Percentiles rank a stretch among this genome's conserved stretches.
phyloP scores from a whole-genome alignment of 2,797 vertebrate species.

The Alosa sapidissima region DNA sequence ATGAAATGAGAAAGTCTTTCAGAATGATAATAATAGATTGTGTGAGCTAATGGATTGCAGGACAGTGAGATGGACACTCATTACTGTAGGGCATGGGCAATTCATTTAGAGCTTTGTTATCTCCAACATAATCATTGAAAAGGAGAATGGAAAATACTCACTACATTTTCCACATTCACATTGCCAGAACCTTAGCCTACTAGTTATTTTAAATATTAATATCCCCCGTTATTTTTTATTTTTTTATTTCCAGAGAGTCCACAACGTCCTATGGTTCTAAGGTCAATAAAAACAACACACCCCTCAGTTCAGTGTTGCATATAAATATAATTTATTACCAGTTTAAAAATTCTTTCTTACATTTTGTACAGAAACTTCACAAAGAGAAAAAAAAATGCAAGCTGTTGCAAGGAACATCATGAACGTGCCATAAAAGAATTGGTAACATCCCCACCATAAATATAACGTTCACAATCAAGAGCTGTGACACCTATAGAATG shows the following conservation, averaged over 20 bases:
- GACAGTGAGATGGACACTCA: not conserved
- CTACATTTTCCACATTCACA: not conserved
- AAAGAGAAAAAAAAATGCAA: slow-evolving; percentile 82
- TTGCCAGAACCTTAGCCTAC: not conserved
- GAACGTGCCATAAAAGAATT: slow-evolving; percentile 70
- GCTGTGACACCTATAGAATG: slow-evolving; percentile 71
- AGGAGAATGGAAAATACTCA: not conserved
- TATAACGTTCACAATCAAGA: slow-evolving; percentile 63
- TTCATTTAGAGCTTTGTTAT: not conserved
- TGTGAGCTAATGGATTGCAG: not conserved
- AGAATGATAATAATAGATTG: slow-evolving; percentile 1
- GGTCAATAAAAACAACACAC: slow-evolving; percentile 17
- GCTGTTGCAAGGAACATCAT: slow-evolving; percentile 82
- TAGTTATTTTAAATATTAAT: not conserved
- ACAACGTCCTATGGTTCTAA: not conserved
- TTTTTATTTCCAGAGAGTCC: slow-evolving; percentile 47
- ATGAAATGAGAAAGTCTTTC: not conserved
- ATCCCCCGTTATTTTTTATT: not conserved
- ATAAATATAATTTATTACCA: slow-evolving; percentile 99
- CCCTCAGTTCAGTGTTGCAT: slow-evolving; percentile 81
- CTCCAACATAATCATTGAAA: not conserved
- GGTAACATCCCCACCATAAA: slow-evolving; percentile 83
- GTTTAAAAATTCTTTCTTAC: slow-evolving; percentile 99
- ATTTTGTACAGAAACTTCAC: slow-evolving; percentile 92
- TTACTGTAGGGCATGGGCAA: not conserved